Base-by-base conservation (phyloP, 2,113 vertebrate genomes). In the Epinephelus fuscoguttatus region DNA sequence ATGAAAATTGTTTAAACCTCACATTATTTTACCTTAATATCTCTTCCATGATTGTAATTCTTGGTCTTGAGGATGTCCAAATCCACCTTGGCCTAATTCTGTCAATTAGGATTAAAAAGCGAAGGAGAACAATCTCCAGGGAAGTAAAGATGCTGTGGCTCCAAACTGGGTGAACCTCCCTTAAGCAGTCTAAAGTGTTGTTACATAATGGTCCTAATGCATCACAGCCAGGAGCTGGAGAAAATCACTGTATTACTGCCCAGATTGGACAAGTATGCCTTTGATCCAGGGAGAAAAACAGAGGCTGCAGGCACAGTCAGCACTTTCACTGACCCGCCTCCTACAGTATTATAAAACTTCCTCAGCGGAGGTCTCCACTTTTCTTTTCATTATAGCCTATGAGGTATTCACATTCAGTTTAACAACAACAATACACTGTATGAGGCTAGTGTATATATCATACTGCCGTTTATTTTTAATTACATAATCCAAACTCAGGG, bases 121-220 rank as follows among this genome's bases (percentile, higher is more conserved):
- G 30, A 14, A 47, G 37, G 53, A 80, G 79, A 74, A 56, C 30
- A 11, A 45, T 82, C 70, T 70, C 62, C 21, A 21, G 57, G 25
- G 17, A 84, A 64, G 57, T 64, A 70, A 74, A 61, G 78, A 87
- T 63, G 60, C 76, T 78, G 72, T 62, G 67, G 45, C 70, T 89
- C 17, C 52, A 71, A 84, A 78, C 42, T 73, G 77, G 61, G 72
- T 75, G 61, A 89, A 80, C 69, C 67, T 59, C 75, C 71, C 75
- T 66, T 27, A 52, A 69, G 63, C 72, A 59, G 55, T 76, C 25
- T 80, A 18, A 82, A 88, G 68, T 74, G 81, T 67, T 80, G 78
- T 92, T 92, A 82, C 80, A 62, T 91, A 92, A 91, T 76, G 61
- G 73, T n/a, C 50, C 59, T 85, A 84, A 90, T 88, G 90, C 73